Conservation (phyloP, 1,140 invertebrate genomes). For the Drosophila pectinifera region DNA sequence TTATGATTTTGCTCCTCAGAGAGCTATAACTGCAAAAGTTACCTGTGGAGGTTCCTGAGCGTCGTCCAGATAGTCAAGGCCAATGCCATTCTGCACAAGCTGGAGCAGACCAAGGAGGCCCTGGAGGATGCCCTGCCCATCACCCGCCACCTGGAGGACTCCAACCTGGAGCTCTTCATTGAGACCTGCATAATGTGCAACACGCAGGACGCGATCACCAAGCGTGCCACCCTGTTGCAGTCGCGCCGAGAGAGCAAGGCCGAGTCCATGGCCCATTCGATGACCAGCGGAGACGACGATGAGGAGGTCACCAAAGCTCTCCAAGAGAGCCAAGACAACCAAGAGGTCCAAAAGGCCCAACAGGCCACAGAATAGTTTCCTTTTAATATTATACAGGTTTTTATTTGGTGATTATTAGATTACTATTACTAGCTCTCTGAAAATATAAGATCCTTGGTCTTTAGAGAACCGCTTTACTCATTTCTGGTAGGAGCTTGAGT, state of each 20-base stretch:
- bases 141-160: slow-evolving; percentile 29
- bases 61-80: slow-evolving; percentile 69
- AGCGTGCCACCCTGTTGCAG: slow-evolving; percentile 17
- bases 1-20: slow-evolving; percentile 38
- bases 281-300: neutral
- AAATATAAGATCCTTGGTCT: neutral
- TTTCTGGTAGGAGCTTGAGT: neutral
- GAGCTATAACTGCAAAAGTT: slow-evolving; percentile 56
- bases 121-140: slow-evolving; percentile 56
- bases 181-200: slow-evolving; percentile 47
- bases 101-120: slow-evolving; percentile 67
- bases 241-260: slow-evolving; percentile 8
- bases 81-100: slow-evolving; percentile 66
- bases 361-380: no score
- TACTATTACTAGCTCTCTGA: neutral
- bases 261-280: slow-evolving; percentile 16
- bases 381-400: neutral
- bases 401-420: neutral
- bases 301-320: neutral
- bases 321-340: no score
- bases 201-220: slow-evolving; percentile 38
- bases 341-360: no score
- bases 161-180: slow-evolving; percentile 30
- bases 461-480: neutral
- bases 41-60: slow-evolving; percentile 67